Evolutionary conservation across 2,888 invertebrate species (phyloP).

Genomic region (Nymphalis polychloros): DNA sequence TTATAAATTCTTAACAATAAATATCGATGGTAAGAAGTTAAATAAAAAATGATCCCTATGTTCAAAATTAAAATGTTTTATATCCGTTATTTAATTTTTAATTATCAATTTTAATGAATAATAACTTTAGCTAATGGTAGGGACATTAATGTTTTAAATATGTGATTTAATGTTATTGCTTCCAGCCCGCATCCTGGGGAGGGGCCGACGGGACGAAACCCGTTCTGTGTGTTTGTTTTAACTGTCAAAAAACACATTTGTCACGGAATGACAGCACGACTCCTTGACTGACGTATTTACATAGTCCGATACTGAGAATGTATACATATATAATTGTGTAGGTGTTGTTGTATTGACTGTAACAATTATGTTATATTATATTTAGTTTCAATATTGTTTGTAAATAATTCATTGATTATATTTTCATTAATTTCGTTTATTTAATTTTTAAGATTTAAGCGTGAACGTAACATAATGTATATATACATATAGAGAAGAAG

Average conservation of each 20-base stretch:
- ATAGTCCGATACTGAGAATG: neutral
- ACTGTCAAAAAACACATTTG: conserved; percentile 58
- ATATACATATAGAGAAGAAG: too few relatives aligned
- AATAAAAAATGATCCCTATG: too few relatives aligned
- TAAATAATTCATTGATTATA: too few relatives aligned
- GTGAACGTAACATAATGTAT: too few relatives aligned
- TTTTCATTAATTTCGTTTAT: too few relatives aligned
- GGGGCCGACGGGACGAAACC: conserved; percentile 31
- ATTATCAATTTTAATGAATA: conserved; percentile 8
- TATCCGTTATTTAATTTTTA: conserved; percentile 1
- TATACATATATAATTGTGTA: neutral
- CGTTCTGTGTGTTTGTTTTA: conserved; percentile 63
- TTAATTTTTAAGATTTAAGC: too few relatives aligned
- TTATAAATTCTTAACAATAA: too few relatives aligned
- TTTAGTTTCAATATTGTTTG: too few relatives aligned
- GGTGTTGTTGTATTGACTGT: neutral
- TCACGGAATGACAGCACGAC: conserved; percentile 48
- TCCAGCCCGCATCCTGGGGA: conserved; percentile 60
- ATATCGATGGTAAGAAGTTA: too few relatives aligned
- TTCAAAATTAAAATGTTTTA: too few relatives aligned
- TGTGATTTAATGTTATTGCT: conserved; percentile 51
- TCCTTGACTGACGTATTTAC: conserved; percentile 43
- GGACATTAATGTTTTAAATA: conserved; percentile 31
- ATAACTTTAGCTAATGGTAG: conserved; percentile 14
- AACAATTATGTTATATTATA: too few relatives aligned